Evolutionary conservation across 2,113 vertebrate genomes (phyloP), one percentile per base, ranked within the genome.

Genomic region (Marmota monax): DNA sequence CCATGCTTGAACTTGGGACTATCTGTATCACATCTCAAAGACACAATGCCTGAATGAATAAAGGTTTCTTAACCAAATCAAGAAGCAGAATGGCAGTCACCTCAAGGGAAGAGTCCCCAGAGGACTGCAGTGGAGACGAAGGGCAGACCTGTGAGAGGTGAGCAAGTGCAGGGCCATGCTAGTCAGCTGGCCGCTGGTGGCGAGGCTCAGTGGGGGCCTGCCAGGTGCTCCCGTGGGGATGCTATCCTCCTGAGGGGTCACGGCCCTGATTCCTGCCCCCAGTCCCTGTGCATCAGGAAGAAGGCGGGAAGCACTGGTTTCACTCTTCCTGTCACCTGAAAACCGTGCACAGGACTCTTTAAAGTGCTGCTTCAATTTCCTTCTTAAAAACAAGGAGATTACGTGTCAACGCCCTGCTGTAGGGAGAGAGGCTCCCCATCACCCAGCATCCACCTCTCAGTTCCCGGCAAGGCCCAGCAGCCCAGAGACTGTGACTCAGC

Each of bases 401-500:
- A 53, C 86, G 92, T 56, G 94, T 92, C 93, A 94, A 18, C 80
- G 42, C 76, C 96, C 89, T 37, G 34, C 86, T 48, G 77, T 18
- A 79, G 42, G 83, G 88, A 90, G 85, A 88, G 84, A 91, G 86
- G 77, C 94, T 85, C 77, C 45, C 95, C 48, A 96, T 94, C 86
- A 45, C 56, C 82, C 88, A 61, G 56, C 7, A 1, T 22, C 56
- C 6, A 17, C 56, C 56, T 58, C 20, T 58, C 56, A 22, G 56
- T 5, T 22, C 56, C 20, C 88, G 77, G 84, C 96, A 86, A 89
- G 88, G 42, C 76, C 76, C 22, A 69, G 53, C n/a, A 48, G 93
- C 63, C 87, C 95, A 90, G 29, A 84, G 77, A 74, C 69, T 10
- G 34, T 95, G 96, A 97, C 53, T 96, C 92, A 95, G 96, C 88